These are phyloP conservation scores for Triops cancriformis DNA, from an alignment of 1,140 invertebrate species.

Conservation along the genomic window DNA sequence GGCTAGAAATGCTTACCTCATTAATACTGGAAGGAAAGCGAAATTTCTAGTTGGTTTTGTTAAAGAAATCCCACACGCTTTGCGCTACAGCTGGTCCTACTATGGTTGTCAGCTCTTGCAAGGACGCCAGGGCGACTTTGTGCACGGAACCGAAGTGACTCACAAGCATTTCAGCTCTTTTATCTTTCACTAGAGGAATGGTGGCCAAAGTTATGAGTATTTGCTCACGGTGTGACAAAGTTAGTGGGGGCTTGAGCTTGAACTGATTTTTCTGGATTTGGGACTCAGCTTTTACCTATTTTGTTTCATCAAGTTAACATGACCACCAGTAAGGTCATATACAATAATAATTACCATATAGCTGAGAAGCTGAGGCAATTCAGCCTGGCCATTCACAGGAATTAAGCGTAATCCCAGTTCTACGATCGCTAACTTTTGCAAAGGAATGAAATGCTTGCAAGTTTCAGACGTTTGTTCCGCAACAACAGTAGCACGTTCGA, in stretches of 20 bases:
- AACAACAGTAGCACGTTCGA: slow-evolving; percentile 7
- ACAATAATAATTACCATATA: neutral
- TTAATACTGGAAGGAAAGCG: neutral
- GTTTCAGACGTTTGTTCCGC: slow-evolving; percentile 19
- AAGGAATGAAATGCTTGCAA: slow-evolving; percentile 16
- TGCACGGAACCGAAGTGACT: slow-evolving; percentile 16
- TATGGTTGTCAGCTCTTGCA: slow-evolving; percentile 19
- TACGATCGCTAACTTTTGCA: slow-evolving; percentile 20
- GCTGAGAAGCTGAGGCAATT: neutral
- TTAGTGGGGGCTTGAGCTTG: neutral
- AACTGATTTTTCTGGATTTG: slow-evolving; percentile 23
- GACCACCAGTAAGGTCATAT: neutral
- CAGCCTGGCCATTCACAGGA: neutral
- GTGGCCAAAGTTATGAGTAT: neutral
- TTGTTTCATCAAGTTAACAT: neutral
- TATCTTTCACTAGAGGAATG: slow-evolving; percentile 22
- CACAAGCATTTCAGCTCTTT: slow-evolving; percentile 19
- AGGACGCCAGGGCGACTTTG: slow-evolving; percentile 15
- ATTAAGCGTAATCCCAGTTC: slow-evolving; percentile 17
- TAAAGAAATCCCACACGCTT: slow-evolving; percentile 19
- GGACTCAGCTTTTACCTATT: slow-evolving; percentile 24
- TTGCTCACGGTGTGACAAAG: neutral
- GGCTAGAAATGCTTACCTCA: neutral
- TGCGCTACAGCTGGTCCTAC: slow-evolving; percentile 5
- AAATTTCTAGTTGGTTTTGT: neutral